Evolutionary conservation across 2,113 vertebrate species (phyloP).

Genomic region (Hemicordylus capensis): DNA sequence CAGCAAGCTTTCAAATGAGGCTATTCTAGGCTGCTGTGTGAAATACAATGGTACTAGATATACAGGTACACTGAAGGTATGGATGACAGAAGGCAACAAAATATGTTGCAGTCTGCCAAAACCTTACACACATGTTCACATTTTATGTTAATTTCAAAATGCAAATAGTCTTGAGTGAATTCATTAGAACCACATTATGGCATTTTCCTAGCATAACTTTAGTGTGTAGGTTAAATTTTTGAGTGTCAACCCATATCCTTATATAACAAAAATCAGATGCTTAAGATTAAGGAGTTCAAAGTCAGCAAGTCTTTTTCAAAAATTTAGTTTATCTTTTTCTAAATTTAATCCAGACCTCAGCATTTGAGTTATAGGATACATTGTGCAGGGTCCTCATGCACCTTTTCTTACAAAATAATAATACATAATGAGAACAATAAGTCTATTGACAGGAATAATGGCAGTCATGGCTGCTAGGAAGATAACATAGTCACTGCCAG

Average conservation of each 20-base stretch:
- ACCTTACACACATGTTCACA: slow-evolving; percentile 70
- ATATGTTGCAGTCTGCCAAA: slow-evolving; percentile 56
- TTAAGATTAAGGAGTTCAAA: slow-evolving; percentile 52
- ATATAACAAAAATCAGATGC: slow-evolving; percentile 50
- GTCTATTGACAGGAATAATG: slow-evolving; percentile 10
- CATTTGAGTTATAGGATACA: not conserved
- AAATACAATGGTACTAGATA: slow-evolving; percentile 47
- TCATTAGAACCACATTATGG: slow-evolving; percentile 67
- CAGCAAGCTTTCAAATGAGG: slow-evolving; percentile 37
- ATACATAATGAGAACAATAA: slow-evolving; percentile 6
- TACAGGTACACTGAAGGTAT: slow-evolving; percentile 22
- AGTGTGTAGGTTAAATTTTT: slow-evolving; percentile 45
- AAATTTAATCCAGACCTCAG: slow-evolving; percentile 24
- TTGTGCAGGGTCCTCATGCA: not conserved
- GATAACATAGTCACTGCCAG: not conserved
- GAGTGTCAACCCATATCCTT: slow-evolving; percentile 54
- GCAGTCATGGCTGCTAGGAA: not conserved
- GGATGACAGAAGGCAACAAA: slow-evolving; percentile 55
- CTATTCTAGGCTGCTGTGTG: slow-evolving; percentile 39
- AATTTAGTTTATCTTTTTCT: slow-evolving; percentile 7
- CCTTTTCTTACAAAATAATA: slow-evolving; percentile 14
- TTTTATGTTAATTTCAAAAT: slow-evolving; percentile 70
- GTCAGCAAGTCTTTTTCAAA: not conserved
- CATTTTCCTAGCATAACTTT: slow-evolving; percentile 52
- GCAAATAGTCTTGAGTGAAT: slow-evolving; percentile 67